Conservation (phyloP, 2,797 vertebrate species). For the Yasuhikotakia modesta region DNA sequence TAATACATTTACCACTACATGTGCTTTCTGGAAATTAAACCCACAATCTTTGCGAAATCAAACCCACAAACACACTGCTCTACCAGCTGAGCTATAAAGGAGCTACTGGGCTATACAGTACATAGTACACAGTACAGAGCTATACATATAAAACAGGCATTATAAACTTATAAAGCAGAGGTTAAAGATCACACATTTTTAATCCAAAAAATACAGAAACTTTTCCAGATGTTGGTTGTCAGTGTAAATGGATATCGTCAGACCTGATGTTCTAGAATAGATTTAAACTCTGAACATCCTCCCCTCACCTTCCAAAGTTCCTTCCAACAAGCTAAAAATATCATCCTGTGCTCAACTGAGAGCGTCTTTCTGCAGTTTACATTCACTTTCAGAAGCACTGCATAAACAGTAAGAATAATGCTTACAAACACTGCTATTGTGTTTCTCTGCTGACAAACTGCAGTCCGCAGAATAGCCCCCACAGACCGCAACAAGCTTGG, state of each 20-base stretch:
- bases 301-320: constrained; percentile 20
- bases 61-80: no score
- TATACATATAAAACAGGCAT: no score
- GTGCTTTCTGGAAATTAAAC: no score
- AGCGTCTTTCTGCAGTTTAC: constrained; percentile 1
- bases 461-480: background rate
- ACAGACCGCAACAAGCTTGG: background rate
- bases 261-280: background rate
- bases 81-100: no score
- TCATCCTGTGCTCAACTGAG: constrained; percentile 5
- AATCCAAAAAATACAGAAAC: constrained; percentile 17
- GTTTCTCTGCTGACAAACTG: constrained; percentile 12
- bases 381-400: constrained; percentile 3
- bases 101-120: no score
- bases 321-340: constrained; percentile 35
- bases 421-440: constrained; percentile 12
- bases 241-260: constrained; percentile 28
- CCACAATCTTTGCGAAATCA: no score
- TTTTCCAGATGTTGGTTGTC: constrained; percentile 46
- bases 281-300: constrained; percentile 39
- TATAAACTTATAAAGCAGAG: constrained; percentile 23
- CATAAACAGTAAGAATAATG: constrained; percentile 1
- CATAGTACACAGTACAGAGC: no score
- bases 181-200: background rate
- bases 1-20: no score